These are phyloP conservation scores for Orientallactaga bullata DNA, from an alignment of 2,113 vertebrate species.

Conservation along the genomic window DNA sequence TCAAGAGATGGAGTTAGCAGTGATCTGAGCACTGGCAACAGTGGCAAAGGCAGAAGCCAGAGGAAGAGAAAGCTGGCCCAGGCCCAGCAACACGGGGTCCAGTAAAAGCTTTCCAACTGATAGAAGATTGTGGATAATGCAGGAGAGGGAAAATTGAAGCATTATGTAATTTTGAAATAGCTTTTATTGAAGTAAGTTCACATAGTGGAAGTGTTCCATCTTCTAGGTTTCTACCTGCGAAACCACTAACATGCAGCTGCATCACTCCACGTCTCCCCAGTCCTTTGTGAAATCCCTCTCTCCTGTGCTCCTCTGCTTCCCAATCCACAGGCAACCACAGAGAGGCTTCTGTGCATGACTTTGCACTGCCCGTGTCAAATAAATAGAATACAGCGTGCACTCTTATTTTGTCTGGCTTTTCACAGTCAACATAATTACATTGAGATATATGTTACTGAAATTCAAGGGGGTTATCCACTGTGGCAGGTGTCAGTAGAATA, in stretches of 20 bases:
- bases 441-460: background rate
- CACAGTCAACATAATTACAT: background rate
- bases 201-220: background rate
- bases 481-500: background rate
- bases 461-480: background rate
- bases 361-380: background rate
- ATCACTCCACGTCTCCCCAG: no score
- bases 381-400: background rate
- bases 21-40: no score
- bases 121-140: background rate
- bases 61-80: background rate
- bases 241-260: background rate
- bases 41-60: background rate
- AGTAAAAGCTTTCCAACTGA: background rate
- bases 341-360: background rate
- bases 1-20: accelerated
- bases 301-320: accelerated
- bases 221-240: accelerated
- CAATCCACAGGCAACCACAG: background rate
- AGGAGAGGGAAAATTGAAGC: background rate
- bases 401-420: background rate
- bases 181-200: background rate
- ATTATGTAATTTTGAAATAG: background rate
- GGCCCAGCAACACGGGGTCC: background rate
- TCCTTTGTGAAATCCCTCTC: background rate